Evolutionary conservation across 2,113 vertebrate species (phyloP), one percentile per base, ranked within the genome.

Genomic region (Bothrops jararaca): DNA sequence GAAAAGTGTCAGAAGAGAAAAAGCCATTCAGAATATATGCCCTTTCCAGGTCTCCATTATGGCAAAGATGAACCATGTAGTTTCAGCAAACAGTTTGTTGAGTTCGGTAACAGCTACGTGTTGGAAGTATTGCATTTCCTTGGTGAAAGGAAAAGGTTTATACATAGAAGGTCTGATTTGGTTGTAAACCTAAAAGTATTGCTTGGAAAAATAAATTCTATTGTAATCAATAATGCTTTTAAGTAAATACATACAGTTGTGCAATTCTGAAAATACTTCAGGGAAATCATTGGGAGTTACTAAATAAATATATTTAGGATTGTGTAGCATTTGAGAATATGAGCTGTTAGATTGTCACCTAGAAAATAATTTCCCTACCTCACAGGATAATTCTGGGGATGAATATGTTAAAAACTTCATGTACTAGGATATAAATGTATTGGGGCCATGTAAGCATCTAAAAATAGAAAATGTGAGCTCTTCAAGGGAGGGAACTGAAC

Each of bases 391-490:
- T 90, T 90, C 29, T 90, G 80, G 48, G 89, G 56, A 86, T 86
- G 56, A 56, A 64, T 90, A 93, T 52, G 48, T 90, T 90, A 90
- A 92, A 92, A 56, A 92, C 74, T 60, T 89, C 26, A 53, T 64
- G 80, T 93, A 39, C 80, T 42, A 53, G 74, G 80, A 90, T 93
- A 90, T 85, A 93, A 89, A 90, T 86, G 48, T 90, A 93, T 90
- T 90, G 74, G 45, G 92, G 56, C 92, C 89, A 53, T 90, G 92
- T 93, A 86, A 93, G 92, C 74, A 53, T 86, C 92, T 93, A 93
- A 93, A 93, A 57, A 90, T 93, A 93, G 92, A 93, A 93, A 60
- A 80, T 86, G 80, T 90, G 80, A 90, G n/a, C 74, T 90, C 48
- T 90, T 93, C 34, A 93, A 57, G 80, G 88, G 88, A 93, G 56